Base-by-base conservation (phyloP, 2,797 vertebrate genomes). In the Neosilurus hyrtlii region DNA sequence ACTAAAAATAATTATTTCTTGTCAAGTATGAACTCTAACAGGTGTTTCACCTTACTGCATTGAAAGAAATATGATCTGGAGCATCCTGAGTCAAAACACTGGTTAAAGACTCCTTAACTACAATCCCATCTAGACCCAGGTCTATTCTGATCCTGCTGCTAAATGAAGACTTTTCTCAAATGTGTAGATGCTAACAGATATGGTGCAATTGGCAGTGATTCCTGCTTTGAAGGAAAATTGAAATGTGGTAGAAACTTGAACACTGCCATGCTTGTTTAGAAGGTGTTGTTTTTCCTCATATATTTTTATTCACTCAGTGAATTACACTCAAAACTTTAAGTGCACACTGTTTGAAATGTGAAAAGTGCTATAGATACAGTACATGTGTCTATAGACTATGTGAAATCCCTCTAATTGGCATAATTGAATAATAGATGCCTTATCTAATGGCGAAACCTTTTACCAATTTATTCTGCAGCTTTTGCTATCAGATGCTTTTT, bases 201-300 rank as follows among this genome's bases (percentile, higher is more conserved):
- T 61, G 68, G 52, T 35, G 26, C 24, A 76, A 22, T 35, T 37
- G 85, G 87, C 68, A 88, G 84, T 52, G 24, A 63, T 84, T 74
- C n/a, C 71, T 82, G 82, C 79, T 52, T 72, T 82, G 84, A 85
- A 54, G 67, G 56, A 83, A 22, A 82, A 37, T 68, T 75, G 66
- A 71, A 80, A 63, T 4, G 26, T 84, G 79, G 82, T 68, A 68
- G 82, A 77, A 82, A 79, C 49, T 67, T 56, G 57, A 88, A 92
- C 89, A 83, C 85, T 90, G 88, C 84, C 92, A 91, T 94, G 95
- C 94, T 94, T 95, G 93, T 88, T 88, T 8, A 43, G 3, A 43
- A 43, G 3, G 91, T 93, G 89, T 88, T 59, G 71, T 77, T 66
- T 86, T 86, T 22, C 89, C 87, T 81, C 86, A 85, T 90, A 91